Percentiles rank a stretch among this genome's conserved stretches.
phyloP scores from a whole-genome alignment of 1,140 invertebrate genomes.

The Hyles euphorbiae region DNA sequence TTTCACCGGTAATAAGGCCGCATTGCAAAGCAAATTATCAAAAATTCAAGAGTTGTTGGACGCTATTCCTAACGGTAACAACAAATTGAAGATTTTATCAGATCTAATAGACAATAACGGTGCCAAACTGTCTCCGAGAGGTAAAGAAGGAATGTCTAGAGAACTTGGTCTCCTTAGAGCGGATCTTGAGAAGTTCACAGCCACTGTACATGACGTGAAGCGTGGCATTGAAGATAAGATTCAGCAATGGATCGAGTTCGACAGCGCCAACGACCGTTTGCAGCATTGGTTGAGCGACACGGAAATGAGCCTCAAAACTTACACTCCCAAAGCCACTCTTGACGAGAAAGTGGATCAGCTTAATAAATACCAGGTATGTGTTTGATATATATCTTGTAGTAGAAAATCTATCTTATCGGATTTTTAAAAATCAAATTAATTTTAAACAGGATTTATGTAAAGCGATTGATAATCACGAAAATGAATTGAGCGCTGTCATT shows the following conservation, averaged over 20 bases:
- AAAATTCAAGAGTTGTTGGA: constrained; percentile 88
- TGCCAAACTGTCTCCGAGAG: constrained; percentile 81
- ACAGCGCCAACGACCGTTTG: constrained; percentile 88
- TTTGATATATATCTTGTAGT: constrained; percentile 7
- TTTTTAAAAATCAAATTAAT: constrained; percentile 28
- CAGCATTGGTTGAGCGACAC: constrained; percentile 90
- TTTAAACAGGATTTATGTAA: constrained; percentile 85
- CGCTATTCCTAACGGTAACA: constrained; percentile 82
- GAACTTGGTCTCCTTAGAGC: constrained; percentile 85
- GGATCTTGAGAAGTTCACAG: constrained; percentile 89
- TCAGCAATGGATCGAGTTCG: constrained; percentile 94
- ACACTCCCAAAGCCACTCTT: constrained; percentile 86
- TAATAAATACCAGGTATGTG: constrained; percentile 89
- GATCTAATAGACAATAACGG: constrained; percentile 82
- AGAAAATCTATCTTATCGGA: constrained; percentile 13
- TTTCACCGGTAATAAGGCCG: constrained; percentile 87
- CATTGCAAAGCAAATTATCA: constrained; percentile 82
- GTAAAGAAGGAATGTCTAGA: constrained; percentile 87
- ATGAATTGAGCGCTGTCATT: constrained; percentile 84
- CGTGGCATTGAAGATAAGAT: constrained; percentile 89
- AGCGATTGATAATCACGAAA: constrained; percentile 82
- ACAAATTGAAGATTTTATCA: constrained; percentile 82
- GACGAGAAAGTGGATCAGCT: constrained; percentile 95
- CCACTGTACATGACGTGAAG: constrained; percentile 84
- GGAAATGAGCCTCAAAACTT: constrained; percentile 92